Evolutionary conservation across 1,140 invertebrate genomes (phyloP).

Genomic region (Drosophila baimaii): DNA sequence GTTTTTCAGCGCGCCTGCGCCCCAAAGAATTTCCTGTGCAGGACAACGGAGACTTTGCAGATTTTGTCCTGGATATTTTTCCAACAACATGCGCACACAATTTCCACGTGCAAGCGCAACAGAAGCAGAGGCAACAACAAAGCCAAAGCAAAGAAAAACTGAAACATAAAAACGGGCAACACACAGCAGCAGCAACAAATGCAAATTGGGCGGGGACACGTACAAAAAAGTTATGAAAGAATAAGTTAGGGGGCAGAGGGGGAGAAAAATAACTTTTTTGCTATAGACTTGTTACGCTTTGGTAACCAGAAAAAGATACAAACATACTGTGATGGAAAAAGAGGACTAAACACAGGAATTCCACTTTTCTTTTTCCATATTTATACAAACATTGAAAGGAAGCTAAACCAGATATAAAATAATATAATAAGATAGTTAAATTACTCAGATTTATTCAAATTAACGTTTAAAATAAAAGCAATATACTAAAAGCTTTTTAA

Average conservation of each 20-base stretch:
- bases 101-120: slow-evolving; percentile 62
- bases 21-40: slow-evolving; percentile 31
- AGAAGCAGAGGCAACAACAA: slow-evolving; percentile 28
- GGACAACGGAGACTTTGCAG: slow-evolving; percentile 49
- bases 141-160: slow-evolving; percentile 6
- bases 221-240: slow-evolving; percentile 33
- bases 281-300: slow-evolving; percentile 65
- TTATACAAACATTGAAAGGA: neutral
- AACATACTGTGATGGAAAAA: neutral
- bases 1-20: slow-evolving; percentile 25
- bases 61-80: slow-evolving; percentile 77
- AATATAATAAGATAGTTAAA: too few species aligned
- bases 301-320: neutral
- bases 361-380: neutral
- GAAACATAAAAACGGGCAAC: slow-evolving; percentile 6
- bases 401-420: neutral
- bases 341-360: neutral
- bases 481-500: neutral
- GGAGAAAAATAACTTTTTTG: neutral
- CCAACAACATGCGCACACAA: slow-evolving; percentile 70
- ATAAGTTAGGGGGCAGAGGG: neutral
- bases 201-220: slow-evolving; percentile 38
- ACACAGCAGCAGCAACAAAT: slow-evolving; percentile 14
- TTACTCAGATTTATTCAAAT: too few species aligned
- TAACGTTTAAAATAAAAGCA: too few species aligned